Evolutionary conservation across 2,888 invertebrate species (phyloP).

Genomic region (Heliconius aoede): DNA sequence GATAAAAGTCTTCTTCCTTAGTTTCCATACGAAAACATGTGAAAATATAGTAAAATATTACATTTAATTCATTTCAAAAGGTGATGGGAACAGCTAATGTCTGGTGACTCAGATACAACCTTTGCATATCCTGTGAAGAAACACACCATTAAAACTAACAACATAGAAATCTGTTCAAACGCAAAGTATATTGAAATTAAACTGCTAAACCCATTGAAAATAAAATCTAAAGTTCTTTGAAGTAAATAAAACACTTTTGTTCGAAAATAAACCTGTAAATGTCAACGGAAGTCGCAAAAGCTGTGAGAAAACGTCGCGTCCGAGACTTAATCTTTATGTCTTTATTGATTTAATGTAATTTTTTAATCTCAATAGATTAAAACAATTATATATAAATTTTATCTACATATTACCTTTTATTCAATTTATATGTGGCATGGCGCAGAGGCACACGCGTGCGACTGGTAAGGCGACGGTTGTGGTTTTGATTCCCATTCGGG

Average conservation of each 20-base stretch:
- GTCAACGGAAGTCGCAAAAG: conserved; percentile 45
- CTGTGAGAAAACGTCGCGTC: conserved; percentile 26
- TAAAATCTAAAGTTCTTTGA: conserved; percentile 30
- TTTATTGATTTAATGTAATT: background rate
- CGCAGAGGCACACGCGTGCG: too few relatives aligned
- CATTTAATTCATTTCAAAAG: background rate
- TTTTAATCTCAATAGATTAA: background rate
- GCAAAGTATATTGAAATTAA: background rate
- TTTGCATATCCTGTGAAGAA: conserved; percentile 31
- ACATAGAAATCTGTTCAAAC: conserved; percentile 1
- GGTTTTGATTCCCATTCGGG: too few relatives aligned
- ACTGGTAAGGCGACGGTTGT: too few relatives aligned
- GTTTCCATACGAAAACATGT: too few relatives aligned
- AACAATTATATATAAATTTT: background rate
- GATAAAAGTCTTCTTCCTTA: too few relatives aligned
- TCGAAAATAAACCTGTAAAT: conserved; percentile 36
- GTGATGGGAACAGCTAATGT: conserved; percentile 3
- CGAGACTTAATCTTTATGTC: background rate
- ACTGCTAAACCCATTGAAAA: conserved; percentile 6
- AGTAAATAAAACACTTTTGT: conserved; percentile 9
- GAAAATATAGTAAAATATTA: background rate
- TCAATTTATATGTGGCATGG: background rate
- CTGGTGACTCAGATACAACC: conserved; percentile 21
- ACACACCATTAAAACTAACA: conserved; percentile 27
- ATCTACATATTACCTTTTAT: background rate